Conservation (phyloP, 2,113 vertebrate genomes). For the Scomber scombrus region DNA sequence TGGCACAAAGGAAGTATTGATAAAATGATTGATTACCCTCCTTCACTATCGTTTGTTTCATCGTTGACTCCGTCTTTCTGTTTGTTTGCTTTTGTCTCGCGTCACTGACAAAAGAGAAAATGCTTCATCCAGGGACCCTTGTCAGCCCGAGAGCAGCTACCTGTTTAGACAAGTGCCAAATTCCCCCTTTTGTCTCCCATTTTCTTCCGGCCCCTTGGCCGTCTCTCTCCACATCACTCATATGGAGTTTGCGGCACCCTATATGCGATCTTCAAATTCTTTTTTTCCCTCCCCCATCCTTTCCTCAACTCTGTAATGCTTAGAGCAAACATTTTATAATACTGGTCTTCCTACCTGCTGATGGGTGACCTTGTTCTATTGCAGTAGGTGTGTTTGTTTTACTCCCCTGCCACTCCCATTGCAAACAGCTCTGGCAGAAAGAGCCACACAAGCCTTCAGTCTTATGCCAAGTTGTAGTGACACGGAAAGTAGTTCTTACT, state of each 20-base stretch:
- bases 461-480: background rate
- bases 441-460: slow-evolving; percentile 15
- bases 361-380: slow-evolving; percentile 59
- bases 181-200: slow-evolving; percentile 6
- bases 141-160: slow-evolving; percentile 20
- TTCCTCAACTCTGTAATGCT: background rate
- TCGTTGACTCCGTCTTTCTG: background rate
- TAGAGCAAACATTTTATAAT: slow-evolving; percentile 36
- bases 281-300: background rate
- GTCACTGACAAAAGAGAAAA: slow-evolving; percentile 25
- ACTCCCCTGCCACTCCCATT: slow-evolving; percentile 65
- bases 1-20: slow-evolving; percentile 37
- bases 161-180: slow-evolving; percentile 42
- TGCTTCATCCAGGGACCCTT: slow-evolving; percentile 9
- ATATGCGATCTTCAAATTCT: slow-evolving; percentile 2
- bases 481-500: background rate
- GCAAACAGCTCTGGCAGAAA: slow-evolving; percentile 62
- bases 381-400: slow-evolving; percentile 73
- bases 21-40: slow-evolving; percentile 36
- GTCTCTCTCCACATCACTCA: slow-evolving; percentile 9
- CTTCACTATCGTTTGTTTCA: background rate
- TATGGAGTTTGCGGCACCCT: background rate
- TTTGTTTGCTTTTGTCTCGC: slow-evolving; percentile 26
- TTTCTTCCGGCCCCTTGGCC: background rate
- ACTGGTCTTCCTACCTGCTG: slow-evolving; percentile 40